Conservation (phyloP, 2,113 vertebrate genomes). For the Rhipidura dahli region DNA sequence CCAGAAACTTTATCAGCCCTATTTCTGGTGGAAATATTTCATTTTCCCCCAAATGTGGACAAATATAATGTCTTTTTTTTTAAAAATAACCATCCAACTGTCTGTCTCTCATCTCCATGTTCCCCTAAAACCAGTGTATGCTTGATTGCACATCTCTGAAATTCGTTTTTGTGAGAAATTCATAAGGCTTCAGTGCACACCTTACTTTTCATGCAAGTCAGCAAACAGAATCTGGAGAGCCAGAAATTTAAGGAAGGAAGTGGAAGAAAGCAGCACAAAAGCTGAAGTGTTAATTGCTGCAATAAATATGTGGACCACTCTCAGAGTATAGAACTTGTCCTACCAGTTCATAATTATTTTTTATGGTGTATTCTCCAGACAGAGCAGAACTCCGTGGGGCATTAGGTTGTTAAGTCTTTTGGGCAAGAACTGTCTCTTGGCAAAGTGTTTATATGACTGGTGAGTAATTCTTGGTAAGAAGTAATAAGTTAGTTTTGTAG, state of each 20-base stretch:
- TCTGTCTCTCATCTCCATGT: background rate
- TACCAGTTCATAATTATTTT: conserved; percentile 39
- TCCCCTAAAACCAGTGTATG: background rate
- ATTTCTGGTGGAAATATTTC: background rate
- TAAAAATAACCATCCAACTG: background rate
- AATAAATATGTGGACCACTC: conserved; percentile 7
- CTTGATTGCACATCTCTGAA: background rate
- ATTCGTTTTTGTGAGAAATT: background rate
- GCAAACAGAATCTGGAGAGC: background rate
- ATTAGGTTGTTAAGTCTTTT: conserved; percentile 29
- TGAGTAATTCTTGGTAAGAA: conserved; percentile 6
- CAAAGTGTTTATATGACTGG: background rate
- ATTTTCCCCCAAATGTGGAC: background rate
- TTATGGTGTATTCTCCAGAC: conserved; percentile 20
- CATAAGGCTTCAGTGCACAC: background rate
- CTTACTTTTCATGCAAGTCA: background rate
- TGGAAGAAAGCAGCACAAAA: background rate
- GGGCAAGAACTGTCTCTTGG: conserved; percentile 13
- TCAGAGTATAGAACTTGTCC: background rate
- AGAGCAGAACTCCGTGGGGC: background rate
- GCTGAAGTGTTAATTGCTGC: conserved; percentile 31
- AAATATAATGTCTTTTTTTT: background rate
- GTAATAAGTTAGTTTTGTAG: conserved; percentile 17
- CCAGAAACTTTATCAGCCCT: background rate
- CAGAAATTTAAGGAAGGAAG: background rate